Evolutionary conservation across 2,113 vertebrate species (phyloP).

Genomic region (Aythya baeri): DNA sequence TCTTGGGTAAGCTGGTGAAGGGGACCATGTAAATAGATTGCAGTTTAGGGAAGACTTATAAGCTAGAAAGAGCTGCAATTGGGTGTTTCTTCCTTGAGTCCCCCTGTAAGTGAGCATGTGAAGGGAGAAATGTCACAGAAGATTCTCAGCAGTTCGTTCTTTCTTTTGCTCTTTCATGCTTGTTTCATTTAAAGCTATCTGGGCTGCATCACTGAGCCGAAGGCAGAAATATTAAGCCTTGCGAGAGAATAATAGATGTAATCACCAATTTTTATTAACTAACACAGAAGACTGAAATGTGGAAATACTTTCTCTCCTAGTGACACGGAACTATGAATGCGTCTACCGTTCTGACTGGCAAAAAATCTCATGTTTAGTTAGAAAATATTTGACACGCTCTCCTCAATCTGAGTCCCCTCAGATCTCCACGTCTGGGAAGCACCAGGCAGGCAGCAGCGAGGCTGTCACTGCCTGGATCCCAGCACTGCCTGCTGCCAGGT

Average conservation of each 20-base stretch:
- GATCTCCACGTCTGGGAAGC: not conserved
- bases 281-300: not conserved
- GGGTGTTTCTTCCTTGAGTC: not conserved
- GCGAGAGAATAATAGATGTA: not conserved
- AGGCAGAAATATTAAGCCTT: not conserved
- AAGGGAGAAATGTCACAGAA: not conserved
- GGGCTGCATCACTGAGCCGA: not conserved
- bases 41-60: not conserved
- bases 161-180: not conserved
- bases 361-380: not conserved
- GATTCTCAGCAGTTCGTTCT: not conserved
- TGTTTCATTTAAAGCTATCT: not conserved
- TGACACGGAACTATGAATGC: not conserved
- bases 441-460: not conserved
- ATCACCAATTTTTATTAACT: not conserved
- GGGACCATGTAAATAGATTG: not conserved
- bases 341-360: not conserved
- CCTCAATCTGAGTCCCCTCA: not conserved
- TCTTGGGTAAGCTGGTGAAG: not conserved
- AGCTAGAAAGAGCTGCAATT: not conserved
- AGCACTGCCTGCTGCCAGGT: not conserved
- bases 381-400: not conserved
- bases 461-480: not conserved
- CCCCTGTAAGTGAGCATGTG: not conserved
- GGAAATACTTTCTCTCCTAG: not conserved